Evolutionary conservation across 2,113 vertebrate species (phyloP), one percentile per base, ranked within the genome.

Genomic region (Engystomops pustulosus): DNA sequence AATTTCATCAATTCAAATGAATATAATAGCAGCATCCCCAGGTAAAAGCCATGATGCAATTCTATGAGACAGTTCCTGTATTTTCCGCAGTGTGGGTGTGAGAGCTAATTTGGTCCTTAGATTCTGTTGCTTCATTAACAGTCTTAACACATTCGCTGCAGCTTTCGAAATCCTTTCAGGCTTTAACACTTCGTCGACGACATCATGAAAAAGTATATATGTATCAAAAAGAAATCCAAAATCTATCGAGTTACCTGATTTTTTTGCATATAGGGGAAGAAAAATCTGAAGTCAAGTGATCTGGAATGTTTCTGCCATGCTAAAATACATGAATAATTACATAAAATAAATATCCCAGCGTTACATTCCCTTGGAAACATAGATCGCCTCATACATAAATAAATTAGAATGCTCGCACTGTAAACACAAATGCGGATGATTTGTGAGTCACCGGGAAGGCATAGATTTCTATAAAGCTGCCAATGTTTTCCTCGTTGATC

Each of bases 81-180:
- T 90, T 93, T 91, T 88, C 87, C 0, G 0, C 89, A 91, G 91
- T 91, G 89, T 90, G 91, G 91, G 91, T 91, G 92, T 90, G 89
- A 93, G 91, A 92, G 91, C 90, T 93, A 94, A 94, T 93, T 93
- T 90, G 90, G 90, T 94, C 90, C 89, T 93, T 90, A 90, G 88
- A 93, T 90, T 93, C 89, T 91, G 89, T 91, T 89, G 88, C 91
- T 94, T 93, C 93, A 94, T 95, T 95, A 95, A 92, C 91, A 95
- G 91, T 94, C 92, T 91, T 91, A 91, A 93, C 91, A 92, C 91
- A 92, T 92, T 90, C 90, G 86, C 91, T 90, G 89, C 86, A 91
- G 89, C 90, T 89, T 92, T 91, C 93, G 86, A 89, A 91, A 87
- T 88, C 87, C 89, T 92, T 90, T 88, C 89, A 92, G 89, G 90